Evolutionary conservation across 2,113 vertebrate species (phyloP).

Genomic region (Marcusenius ussheri): DNA sequence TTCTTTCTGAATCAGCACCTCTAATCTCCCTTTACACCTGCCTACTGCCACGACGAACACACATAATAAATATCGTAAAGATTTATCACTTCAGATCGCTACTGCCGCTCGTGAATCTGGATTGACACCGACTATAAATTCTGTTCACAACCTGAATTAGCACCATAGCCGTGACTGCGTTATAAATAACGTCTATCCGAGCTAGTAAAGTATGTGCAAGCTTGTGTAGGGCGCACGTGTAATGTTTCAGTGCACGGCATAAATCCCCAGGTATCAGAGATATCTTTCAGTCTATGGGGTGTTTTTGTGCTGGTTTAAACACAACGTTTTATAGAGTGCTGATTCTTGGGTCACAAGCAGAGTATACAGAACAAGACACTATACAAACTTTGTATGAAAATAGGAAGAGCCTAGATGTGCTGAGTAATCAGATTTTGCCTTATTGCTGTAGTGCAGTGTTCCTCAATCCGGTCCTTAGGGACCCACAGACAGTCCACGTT

Average conservation of each 20-base stretch:
- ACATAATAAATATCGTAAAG: not conserved
- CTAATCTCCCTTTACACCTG: not conserved
- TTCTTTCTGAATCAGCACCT: not conserved
- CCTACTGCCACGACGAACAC: not conserved
- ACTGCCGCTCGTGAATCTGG: not conserved
- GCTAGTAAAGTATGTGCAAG: not conserved
- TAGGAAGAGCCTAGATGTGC: not conserved
- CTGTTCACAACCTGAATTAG: conserved; percentile 11
- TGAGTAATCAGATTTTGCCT: not conserved
- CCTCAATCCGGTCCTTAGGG: not conserved
- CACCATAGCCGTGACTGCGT: not conserved
- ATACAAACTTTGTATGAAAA: not conserved
- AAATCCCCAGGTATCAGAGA: not conserved
- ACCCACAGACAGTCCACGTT: not conserved
- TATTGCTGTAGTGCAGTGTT: not conserved
- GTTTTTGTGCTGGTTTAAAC: not conserved
- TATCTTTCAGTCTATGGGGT: not conserved
- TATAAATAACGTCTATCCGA: not conserved
- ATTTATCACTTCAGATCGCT: not conserved
- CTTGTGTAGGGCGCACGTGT: not conserved
- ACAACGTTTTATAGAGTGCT: not conserved
- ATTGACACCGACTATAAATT: not conserved
- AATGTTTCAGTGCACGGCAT: not conserved
- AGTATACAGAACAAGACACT: not conserved
- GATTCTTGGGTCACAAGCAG: not conserved